Percentiles rank a stretch among this genome's conserved stretches.
These are phyloP conservation scores for Ischnura elegans DNA, from an alignment of 2,888 invertebrate genomes.

Conservation along the genomic window DNA sequence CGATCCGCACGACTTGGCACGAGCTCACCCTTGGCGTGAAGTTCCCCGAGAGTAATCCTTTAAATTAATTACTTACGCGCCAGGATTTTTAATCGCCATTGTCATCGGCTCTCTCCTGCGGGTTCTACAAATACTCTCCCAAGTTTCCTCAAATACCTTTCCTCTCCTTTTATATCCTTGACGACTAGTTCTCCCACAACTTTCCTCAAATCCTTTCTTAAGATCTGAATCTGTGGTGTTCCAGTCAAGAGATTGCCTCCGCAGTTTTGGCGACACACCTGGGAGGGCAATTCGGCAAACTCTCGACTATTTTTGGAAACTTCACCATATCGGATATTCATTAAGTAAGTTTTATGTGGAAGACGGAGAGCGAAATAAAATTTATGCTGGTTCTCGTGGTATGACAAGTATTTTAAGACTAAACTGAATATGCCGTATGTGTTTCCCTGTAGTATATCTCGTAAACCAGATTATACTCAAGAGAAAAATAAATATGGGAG, in stretches of 20 bases:
- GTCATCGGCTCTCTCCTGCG: not conserved
- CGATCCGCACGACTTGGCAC: constrained; percentile 31
- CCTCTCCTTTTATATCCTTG: not conserved
- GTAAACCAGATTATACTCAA: no score
- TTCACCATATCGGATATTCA: not conserved
- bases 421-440: no score
- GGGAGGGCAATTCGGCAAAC: not conserved
- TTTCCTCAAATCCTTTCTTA: not conserved
- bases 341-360: not conserved
- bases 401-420: no score
- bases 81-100: constrained; percentile 49
- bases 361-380: not conserved
- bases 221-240: not conserved
- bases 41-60: constrained; percentile 46
- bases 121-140: not conserved
- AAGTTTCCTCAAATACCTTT: not conserved
- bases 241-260: not conserved
- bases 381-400: no score
- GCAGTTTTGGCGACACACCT: not conserved
- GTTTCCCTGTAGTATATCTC: no score
- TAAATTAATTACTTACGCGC: constrained; percentile 62
- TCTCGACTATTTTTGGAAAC: not conserved
- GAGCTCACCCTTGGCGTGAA: constrained; percentile 20
- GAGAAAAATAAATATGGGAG: no score
- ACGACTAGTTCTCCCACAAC: constrained; percentile 27